Evolutionary conservation across 1,140 invertebrate species (phyloP).

Genomic region (Drosophila arizonae): DNA sequence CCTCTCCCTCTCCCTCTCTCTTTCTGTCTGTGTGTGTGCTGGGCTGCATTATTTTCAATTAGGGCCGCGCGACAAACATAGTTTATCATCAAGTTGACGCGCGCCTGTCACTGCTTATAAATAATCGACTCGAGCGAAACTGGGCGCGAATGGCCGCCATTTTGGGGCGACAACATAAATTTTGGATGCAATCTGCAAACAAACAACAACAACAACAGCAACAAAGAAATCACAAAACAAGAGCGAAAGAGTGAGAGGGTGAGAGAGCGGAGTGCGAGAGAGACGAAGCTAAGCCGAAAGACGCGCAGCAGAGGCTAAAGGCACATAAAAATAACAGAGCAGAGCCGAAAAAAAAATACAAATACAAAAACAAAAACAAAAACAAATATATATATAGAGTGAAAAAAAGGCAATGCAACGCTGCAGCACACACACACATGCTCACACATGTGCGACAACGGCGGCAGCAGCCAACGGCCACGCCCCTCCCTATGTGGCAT

Average conservation of each 20-base stretch:
- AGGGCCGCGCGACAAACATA: slow-evolving; percentile 77
- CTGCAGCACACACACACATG: slow-evolving; percentile 23
- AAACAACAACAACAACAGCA: too few relatives aligned
- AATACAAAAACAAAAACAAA: slow-evolving; percentile 16
- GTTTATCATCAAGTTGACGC: slow-evolving; percentile 81
- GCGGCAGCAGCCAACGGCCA: slow-evolving; percentile 44
- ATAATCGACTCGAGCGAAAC: slow-evolving; percentile 69
- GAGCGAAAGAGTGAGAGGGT: background rate
- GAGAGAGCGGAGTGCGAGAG: background rate
- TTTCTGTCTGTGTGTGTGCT: background rate
- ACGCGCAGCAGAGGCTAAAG: slow-evolving; percentile 48
- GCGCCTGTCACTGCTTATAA: slow-evolving; percentile 79
- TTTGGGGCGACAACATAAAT: slow-evolving; percentile 79
- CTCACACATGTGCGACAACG: slow-evolving; percentile 9
- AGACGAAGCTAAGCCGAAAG: slow-evolving; percentile 19
- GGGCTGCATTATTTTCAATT: slow-evolving; percentile 76
- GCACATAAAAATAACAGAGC: slow-evolving; percentile 64
- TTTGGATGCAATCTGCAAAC: slow-evolving; percentile 74
- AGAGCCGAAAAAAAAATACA: slow-evolving; percentile 30
- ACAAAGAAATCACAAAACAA: slow-evolving; percentile 10
- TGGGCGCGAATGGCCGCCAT: slow-evolving; percentile 61
- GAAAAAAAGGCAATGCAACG: slow-evolving; percentile 42
- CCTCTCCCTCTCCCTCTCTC: background rate
- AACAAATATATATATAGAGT: slow-evolving; percentile 19
- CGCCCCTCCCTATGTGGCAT: slow-evolving; percentile 43